Percentiles rank a stretch among this genome's conserved stretches.
These are phyloP conservation scores for Muscina levida DNA, from an alignment of 2,888 invertebrate genomes.

Conservation along the genomic window DNA sequence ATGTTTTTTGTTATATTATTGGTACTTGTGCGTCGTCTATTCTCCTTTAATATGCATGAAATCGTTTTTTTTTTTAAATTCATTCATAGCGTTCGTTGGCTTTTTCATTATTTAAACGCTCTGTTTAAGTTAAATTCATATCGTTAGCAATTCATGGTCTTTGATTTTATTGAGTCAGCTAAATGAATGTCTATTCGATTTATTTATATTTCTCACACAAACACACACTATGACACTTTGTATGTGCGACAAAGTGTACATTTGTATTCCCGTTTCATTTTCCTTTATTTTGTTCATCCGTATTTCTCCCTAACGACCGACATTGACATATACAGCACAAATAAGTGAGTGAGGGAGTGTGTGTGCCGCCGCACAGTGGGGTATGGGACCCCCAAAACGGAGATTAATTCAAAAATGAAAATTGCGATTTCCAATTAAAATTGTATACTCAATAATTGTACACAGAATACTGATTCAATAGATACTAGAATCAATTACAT, in stretches of 20 bases:
- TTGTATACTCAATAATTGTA: no score
- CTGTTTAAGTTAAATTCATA: slow-evolving; percentile 78
- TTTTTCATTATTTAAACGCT: slow-evolving; percentile 54
- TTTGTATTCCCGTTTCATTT: slow-evolving; percentile 64
- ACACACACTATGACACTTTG: not conserved
- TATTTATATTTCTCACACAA: not conserved
- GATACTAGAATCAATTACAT: no score
- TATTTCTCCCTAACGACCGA: slow-evolving; percentile 29
- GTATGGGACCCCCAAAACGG: no score
- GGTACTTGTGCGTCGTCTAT: no score
- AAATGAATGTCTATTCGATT: slow-evolving; percentile 77
- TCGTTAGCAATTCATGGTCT: slow-evolving; percentile 79
- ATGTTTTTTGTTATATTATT: no score
- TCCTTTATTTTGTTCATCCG: slow-evolving; percentile 25
- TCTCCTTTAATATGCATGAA: no score
- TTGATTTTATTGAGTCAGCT: slow-evolving; percentile 80
- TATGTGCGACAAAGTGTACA: slow-evolving; percentile 49
- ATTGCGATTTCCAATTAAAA: no score
- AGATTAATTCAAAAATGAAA: no score
- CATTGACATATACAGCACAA: slow-evolving; percentile 10
- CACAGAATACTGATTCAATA: no score
- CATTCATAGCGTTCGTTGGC: not conserved
- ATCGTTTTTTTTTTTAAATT: not conserved
- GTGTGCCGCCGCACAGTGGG: no score
- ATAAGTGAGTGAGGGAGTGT: no score